Evolutionary conservation across 2,113 vertebrate species (phyloP).

Genomic region (Ciconia maguari): DNA sequence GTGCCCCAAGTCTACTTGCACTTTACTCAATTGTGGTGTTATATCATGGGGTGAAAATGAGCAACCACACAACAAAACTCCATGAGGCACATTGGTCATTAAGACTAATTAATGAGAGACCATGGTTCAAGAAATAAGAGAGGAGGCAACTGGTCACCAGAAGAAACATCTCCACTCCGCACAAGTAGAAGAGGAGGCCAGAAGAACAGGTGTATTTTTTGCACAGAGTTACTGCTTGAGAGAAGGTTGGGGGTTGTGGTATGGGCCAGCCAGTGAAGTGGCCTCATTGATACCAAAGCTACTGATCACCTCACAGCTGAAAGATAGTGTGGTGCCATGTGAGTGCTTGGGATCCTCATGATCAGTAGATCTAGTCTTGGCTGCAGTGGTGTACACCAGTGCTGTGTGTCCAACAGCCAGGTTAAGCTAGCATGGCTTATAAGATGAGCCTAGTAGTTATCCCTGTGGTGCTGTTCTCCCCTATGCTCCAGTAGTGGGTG

Average conservation of each 20-base stretch:
- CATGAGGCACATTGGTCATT: neutral
- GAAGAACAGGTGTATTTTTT: neutral
- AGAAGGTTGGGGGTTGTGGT: neutral
- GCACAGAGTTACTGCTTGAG: neutral
- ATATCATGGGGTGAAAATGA: neutral
- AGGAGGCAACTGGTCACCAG: neutral
- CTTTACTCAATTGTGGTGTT: neutral
- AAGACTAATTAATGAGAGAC: neutral
- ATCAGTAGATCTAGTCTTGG: neutral
- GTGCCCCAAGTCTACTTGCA: neutral
- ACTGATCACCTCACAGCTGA: neutral
- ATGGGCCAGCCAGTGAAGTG: neutral
- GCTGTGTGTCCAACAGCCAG: neutral
- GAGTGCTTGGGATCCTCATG: neutral
- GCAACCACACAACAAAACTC: neutral
- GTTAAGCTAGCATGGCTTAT: neutral
- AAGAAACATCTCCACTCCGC: neutral
- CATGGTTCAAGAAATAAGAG: neutral
- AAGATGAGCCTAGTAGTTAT: neutral
- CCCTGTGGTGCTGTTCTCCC: neutral
- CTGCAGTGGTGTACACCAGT: neutral
- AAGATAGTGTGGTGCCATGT: neutral
- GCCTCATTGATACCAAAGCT: neutral
- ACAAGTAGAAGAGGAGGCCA: neutral
- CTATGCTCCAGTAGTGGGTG: neutral